These are phyloP conservation scores for Drosophila melanica DNA, from an alignment of 1,140 invertebrate species.

Conservation along the genomic window DNA sequence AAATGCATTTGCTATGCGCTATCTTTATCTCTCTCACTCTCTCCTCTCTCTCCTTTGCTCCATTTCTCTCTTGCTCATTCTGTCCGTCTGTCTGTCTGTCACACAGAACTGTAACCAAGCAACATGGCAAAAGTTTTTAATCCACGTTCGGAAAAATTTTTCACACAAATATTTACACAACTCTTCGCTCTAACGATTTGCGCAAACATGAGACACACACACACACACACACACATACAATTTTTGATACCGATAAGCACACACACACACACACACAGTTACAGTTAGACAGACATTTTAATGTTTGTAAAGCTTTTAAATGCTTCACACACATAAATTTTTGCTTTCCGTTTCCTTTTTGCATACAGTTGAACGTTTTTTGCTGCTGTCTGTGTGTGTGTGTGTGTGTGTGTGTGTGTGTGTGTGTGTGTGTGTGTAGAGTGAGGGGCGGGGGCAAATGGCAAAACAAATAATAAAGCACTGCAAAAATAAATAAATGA, in stretches of 20 bases:
- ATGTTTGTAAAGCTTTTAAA: conserved; percentile 81
- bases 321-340: conserved; percentile 72
- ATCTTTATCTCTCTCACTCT: not conserved
- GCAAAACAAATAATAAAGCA: conserved; percentile 79
- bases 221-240: conserved; percentile 40
- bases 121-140: conserved; percentile 78
- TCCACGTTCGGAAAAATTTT: conserved; percentile 80
- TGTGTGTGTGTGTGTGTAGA: conserved; percentile 19
- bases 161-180: conserved; percentile 82
- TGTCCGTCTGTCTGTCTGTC: conserved; percentile 36
- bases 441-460: conserved; percentile 47
- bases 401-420: conserved; percentile 13
- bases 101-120: conserved; percentile 62
- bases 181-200: conserved; percentile 80
- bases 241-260: conserved; percentile 74
- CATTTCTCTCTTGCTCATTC: not conserved
- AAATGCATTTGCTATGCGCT: conserved; percentile 40
- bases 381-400: not conserved
- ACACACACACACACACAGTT: conserved; percentile 35
- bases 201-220: conserved; percentile 72
- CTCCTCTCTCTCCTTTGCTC: not conserved
- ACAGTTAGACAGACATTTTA: conserved; percentile 80
- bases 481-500: conserved; percentile 72
- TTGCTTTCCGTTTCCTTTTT: conserved; percentile 51
- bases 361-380: conserved; percentile 29